Conservation (phyloP, 2,888 invertebrate genomes). For the Limenitis camilla region DNA sequence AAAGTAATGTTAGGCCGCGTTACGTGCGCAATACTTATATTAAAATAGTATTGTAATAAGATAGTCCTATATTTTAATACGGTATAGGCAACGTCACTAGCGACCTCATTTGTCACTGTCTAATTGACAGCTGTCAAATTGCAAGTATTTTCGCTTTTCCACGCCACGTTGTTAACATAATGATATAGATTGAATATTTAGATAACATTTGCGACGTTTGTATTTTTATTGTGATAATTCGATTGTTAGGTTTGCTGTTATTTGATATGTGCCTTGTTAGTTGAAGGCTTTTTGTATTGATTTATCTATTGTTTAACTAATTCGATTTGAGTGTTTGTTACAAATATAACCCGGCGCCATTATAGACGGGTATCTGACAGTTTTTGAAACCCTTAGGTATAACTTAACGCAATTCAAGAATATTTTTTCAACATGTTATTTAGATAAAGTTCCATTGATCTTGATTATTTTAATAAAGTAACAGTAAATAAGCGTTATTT, state of each 20-base stretch:
- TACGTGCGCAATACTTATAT: neutral
- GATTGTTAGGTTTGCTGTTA: slow-evolving; percentile 4
- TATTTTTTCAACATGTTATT: too few relatives aligned
- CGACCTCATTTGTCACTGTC: slow-evolving; percentile 42
- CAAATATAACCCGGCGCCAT: too few relatives aligned
- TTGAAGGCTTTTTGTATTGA: slow-evolving; percentile 3
- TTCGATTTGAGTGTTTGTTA: neutral
- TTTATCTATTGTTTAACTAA: neutral
- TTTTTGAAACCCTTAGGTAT: too few relatives aligned
- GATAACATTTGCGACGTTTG: slow-evolving; percentile 35
- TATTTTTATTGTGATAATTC: slow-evolving; percentile 20
- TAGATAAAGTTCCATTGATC: too few relatives aligned
- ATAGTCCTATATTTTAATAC: too few relatives aligned
- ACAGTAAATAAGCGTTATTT: too few relatives aligned
- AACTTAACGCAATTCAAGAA: too few relatives aligned
- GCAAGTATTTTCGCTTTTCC: slow-evolving; percentile 51
- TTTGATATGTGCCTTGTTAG: slow-evolving; percentile 1
- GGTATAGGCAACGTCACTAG: neutral
- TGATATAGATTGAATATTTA: slow-evolving; percentile 51
- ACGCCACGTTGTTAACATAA: slow-evolving; percentile 35
- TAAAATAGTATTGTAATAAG: slow-evolving; percentile 20
- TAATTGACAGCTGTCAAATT: slow-evolving; percentile 73
- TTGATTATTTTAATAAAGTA: too few relatives aligned
- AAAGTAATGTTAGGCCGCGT: too few relatives aligned
- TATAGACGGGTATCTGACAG: too few relatives aligned